phyloP scores from a whole-genome alignment of 1,140 invertebrate genomes.

The Drosophila pandora region DNA sequence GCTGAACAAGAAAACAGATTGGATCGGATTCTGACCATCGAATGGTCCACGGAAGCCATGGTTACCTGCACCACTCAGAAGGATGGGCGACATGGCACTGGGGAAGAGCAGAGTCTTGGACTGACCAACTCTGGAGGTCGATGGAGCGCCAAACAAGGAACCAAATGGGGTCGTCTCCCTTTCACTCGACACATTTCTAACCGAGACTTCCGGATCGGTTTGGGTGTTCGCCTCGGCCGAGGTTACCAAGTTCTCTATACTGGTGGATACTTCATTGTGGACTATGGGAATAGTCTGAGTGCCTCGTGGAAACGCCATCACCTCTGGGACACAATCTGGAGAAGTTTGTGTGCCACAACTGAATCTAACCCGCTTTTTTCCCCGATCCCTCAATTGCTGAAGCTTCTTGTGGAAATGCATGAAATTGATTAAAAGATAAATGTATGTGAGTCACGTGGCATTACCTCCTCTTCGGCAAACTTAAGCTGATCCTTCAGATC shows the following conservation, averaged over 20 bases:
- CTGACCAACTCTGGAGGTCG: constrained; percentile 39
- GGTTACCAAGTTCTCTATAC: constrained; percentile 27
- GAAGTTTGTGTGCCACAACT: constrained; percentile 76
- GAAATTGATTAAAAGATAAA: constrained; percentile 22
- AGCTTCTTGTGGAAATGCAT: constrained; percentile 38
- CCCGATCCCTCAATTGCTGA: constrained; percentile 33
- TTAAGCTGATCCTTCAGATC: constrained; percentile 95
- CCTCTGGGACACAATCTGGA: constrained; percentile 27
- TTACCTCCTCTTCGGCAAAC: constrained; percentile 94
- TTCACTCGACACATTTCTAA: constrained; percentile 41
- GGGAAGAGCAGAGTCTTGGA: constrained; percentile 67
- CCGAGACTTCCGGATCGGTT: constrained; percentile 35
- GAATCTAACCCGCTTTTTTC: constrained; percentile 39
- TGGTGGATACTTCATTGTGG: constrained; percentile 22
- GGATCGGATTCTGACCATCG: constrained; percentile 12
- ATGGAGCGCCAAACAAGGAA: constrained; percentile 53
- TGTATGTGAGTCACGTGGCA: background rate
- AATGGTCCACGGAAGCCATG: constrained; percentile 8
- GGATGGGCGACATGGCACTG: constrained; percentile 71
- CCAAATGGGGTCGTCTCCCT: constrained; percentile 63
- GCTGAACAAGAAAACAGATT: constrained; percentile 29
- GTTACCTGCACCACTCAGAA: constrained; percentile 68
- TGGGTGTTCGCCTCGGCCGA: constrained; percentile 26
- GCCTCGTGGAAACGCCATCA: constrained; percentile 63
- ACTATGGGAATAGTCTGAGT: constrained; percentile 53